Percentiles rank a stretch among this genome's conserved stretches.
These are phyloP conservation scores for Sandelia bainsii DNA, from an alignment of 2,797 vertebrate genomes.

Conservation along the genomic window DNA sequence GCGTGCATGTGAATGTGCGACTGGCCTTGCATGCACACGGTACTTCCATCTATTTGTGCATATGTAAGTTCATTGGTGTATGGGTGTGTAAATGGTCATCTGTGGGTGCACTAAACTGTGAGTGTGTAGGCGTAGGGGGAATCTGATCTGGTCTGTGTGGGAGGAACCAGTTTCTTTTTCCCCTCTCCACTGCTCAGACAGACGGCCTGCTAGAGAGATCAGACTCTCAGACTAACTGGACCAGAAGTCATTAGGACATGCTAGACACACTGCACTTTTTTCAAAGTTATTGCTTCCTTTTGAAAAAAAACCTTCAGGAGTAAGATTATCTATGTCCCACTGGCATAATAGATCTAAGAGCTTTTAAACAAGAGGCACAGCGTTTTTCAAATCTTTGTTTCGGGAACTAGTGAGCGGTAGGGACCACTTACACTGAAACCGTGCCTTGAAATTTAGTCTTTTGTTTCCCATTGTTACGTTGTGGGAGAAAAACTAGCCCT, in stretches of 20 bases:
- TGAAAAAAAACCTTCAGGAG: conserved; percentile 45
- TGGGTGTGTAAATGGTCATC: conserved; percentile 75
- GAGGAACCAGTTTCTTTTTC: conserved; percentile 72
- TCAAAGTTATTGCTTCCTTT: conserved; percentile 65
- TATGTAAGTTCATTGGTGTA: conserved; percentile 64
- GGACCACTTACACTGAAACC: conserved; percentile 63
- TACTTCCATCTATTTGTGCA: conserved; percentile 65
- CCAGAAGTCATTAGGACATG: conserved; percentile 82
- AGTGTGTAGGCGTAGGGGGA: conserved; percentile 79
- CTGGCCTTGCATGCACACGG: conserved; percentile 50
- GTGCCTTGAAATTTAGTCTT: conserved; percentile 56
- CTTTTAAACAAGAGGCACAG: conserved; percentile 64
- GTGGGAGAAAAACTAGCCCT: conserved; percentile 38
- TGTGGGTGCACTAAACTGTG: conserved; percentile 54
- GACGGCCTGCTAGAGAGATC: conserved; percentile 85
- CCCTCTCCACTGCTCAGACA: conserved; percentile 72
- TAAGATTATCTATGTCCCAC: conserved; percentile 72
- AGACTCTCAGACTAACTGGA: conserved; percentile 82
- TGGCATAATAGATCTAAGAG: conserved; percentile 55
- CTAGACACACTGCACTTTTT: conserved; percentile 67
- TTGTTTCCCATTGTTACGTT: conserved; percentile 55
- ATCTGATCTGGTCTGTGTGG: conserved; percentile 83
- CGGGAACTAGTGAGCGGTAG: conserved; percentile 54
- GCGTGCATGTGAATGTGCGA: conserved; percentile 31
- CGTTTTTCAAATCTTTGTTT: conserved; percentile 61